A percentile compares a stretch with the other conserved stretches of the same genome.
Evolutionary conservation across 2,113 vertebrate species (phyloP).

Genomic region (Chitala chitala): DNA sequence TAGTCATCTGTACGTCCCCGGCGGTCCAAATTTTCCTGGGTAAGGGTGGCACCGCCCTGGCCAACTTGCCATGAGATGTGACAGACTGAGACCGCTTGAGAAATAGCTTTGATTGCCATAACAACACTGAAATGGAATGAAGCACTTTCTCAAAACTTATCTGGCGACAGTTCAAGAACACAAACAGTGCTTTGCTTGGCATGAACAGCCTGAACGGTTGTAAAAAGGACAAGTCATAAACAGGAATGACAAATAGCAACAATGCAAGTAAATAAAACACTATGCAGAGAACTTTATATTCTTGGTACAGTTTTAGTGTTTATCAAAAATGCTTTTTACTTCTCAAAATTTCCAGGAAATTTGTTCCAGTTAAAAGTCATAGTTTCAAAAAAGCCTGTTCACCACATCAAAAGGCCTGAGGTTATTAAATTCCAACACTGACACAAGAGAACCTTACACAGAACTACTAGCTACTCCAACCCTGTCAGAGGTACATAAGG

Average conservation of each 20-base stretch:
- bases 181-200: not conserved
- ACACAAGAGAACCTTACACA: conserved; percentile 51
- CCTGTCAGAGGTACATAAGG: conserved; percentile 49
- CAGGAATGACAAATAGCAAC: not conserved
- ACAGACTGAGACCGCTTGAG: not conserved
- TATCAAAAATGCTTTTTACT: conserved; percentile 2
- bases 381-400: conserved; percentile 34
- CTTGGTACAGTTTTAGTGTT: not conserved
- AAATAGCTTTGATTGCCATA: not conserved
- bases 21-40: not conserved
- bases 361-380: conserved; percentile 39
- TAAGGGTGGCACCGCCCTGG: conserved; percentile 6
- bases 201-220: too few species aligned
- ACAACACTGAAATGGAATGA: not conserved
- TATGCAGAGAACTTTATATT: not conserved
- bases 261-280: not conserved
- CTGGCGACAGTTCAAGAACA: not conserved
- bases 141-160: not conserved
- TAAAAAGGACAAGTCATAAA: not conserved
- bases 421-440: conserved; percentile 48
- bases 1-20: not conserved
- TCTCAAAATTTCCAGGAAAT: conserved; percentile 14
- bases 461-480: conserved; percentile 34
- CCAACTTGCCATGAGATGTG: conserved; percentile 5
- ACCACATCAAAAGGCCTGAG: conserved; percentile 48